Conservation (phyloP, 2,888 invertebrate species). For the Balanococcus diminutus region DNA sequence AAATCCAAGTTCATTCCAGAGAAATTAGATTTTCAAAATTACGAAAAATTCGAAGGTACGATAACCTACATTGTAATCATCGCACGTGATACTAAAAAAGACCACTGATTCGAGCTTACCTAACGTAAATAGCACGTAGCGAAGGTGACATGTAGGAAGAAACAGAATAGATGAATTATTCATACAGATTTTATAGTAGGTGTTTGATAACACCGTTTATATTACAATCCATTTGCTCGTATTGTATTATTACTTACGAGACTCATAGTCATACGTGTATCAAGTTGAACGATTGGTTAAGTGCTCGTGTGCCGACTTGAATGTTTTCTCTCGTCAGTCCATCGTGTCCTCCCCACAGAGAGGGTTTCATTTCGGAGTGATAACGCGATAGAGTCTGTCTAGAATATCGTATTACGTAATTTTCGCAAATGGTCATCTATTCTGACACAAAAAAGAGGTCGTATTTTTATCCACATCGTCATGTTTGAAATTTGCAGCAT, state of each 20-base stretch:
- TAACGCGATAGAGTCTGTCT: no score
- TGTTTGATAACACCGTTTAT: conserved; percentile 12
- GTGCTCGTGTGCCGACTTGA: neutral
- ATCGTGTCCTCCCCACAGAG: neutral
- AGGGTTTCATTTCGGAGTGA: neutral
- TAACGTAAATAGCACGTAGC: neutral
- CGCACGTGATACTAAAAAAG: no score
- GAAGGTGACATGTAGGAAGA: conserved; percentile 42
- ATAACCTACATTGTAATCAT: neutral
- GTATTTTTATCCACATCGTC: neutral
- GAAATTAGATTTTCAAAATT: conserved; percentile 83
- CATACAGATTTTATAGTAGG: conserved; percentile 12
- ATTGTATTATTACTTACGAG: neutral
- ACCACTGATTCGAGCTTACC: no score
- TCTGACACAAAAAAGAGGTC: neutral
- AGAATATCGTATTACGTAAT: neutral
- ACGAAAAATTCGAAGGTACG: conserved; percentile 92
- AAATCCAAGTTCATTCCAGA: conserved; percentile 78
- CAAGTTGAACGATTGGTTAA: neutral
- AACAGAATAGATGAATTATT: conserved; percentile 16
- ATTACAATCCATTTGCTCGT: neutral
- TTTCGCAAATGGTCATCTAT: neutral
- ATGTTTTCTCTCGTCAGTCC: neutral
- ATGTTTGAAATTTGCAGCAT: neutral
- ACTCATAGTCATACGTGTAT: neutral